Base-by-base conservation (phyloP, 1,140 invertebrate species). In the Sycophaga agraensis region DNA sequence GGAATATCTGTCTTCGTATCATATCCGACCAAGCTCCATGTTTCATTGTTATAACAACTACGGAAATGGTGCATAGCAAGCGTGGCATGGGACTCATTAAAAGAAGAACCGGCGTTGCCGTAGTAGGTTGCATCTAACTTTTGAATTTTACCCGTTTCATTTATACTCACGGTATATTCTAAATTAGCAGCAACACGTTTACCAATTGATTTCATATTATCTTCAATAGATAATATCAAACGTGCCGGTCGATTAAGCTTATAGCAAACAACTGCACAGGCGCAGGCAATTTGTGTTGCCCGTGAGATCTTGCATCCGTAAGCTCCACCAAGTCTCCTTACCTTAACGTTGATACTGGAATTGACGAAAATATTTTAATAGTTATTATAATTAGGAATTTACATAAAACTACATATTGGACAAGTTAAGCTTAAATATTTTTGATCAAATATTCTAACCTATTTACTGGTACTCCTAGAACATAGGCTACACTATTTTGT, bases 271-370 rank as follows among this genome's bases (percentile, higher is more conserved):
- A 91, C 66, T 0, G 88, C 86, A 57, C 85, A 86, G 0, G 85
- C 85, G n/a, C 83, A 82, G 0, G 86, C 79, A 5, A 84, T 74
- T 34, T 82, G 74, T 1, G 77, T 76, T 12, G 81, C 75, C 4
- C 88, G 79, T 3, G 83, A 83, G 34, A 87, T 84, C 73, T 92
- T 89, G 28, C 83, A 81, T 9, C 89, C 91, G 59, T 90, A 93
- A 4, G 78, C 88, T 31, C 91, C 91, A 0, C 91, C 91, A 0
- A 91, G 55, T 40, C 90, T 81, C 56, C 84, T 82, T 0, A 89
- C 84, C 66, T 82, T 79, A 1, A 90, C 69, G 45, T 87, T 83
- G 14, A 91, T 82, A 51, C 88, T 89, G 7, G 1, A 14, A 35
- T 21, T 7, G 8, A 26, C 17, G 16, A 34, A 49, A 7, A 31